Base-by-base conservation (phyloP, 2,888 invertebrate species). In the Allygus modestus region DNA sequence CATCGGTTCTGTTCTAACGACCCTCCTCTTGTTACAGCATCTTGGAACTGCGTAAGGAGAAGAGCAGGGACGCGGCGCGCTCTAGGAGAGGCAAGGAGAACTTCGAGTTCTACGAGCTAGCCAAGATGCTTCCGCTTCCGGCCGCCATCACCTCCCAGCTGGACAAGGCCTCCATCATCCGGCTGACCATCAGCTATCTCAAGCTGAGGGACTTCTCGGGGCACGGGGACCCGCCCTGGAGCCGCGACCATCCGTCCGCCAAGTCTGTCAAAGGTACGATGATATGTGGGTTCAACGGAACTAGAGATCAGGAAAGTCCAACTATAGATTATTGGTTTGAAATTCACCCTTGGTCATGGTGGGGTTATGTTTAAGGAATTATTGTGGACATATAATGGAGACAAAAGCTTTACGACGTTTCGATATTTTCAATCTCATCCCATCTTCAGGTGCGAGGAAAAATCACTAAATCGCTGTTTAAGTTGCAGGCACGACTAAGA, bases 191-290 rank as follows among this genome's bases (percentile, higher is more conserved):
- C 91, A 97, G 97, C 92, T 98, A 97, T 93, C 94, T 98, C 91
- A 97, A 97, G 92, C 93, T 98, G 90, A 93, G 97, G 88, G 97
- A 98, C 91, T 99, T 99, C 92, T 97, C 98, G 85, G 95, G 96
- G 9, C 97, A 98, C 90, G 98, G 98, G 0, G 98, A 98, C 89
- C 98, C 98, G 26, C 98, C 98, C 91, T 99, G 99, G 98, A 96
- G 94, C 89, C 92, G 97, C 65, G 97, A 97, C 88, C 93, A 94
- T 23, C 95, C 95, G 79, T 93, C 94, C 85, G 95, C 94, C 91
- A 97, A 97, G 91, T 93, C 94, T 79, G 92, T 96, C 87, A 97
- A 97, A 95, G 95, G 97, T 97, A 37, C 4, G 37, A 37, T 4
- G 37, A 37, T 9, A n/a, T n/a, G 91, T 92, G 93, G 90, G n/a